A percentile compares a stretch with the other conserved stretches of the same genome.
Evolutionary conservation across 1,140 invertebrate species (phyloP).

Genomic region (Drosophila parabipectinata): DNA sequence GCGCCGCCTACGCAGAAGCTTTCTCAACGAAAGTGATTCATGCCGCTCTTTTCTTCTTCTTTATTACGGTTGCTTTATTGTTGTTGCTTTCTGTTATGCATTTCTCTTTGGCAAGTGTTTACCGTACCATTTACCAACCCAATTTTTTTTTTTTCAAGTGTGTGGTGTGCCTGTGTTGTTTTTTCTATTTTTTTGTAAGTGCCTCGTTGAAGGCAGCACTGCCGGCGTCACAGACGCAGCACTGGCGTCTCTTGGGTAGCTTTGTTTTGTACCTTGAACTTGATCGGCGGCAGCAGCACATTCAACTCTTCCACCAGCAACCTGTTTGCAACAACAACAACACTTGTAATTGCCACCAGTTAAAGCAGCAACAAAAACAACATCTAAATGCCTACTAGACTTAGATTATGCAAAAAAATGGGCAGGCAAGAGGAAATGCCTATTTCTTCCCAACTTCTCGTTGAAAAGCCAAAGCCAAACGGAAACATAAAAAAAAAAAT

Average conservation of each 20-base stretch:
- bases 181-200: background rate
- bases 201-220: background rate
- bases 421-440: slow-evolving; percentile 55
- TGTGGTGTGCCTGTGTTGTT: slow-evolving; percentile 13
- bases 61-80: background rate
- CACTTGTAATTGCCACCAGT: slow-evolving; percentile 60
- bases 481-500: background rate
- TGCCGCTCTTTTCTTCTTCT: slow-evolving; percentile 15
- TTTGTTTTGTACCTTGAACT: slow-evolving; percentile 68
- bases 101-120: slow-evolving; percentile 68
- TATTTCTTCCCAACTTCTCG: slow-evolving; percentile 7
- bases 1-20: slow-evolving; percentile 55
- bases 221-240: background rate
- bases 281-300: slow-evolving; percentile 61
- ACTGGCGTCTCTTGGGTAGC: background rate
- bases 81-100: slow-evolving; percentile 50
- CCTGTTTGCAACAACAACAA: slow-evolving; percentile 67
- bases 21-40: slow-evolving; percentile 81
- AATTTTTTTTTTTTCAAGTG: slow-evolving; percentile 17
- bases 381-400: slow-evolving; percentile 22
- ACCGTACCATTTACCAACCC: slow-evolving; percentile 47
- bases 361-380: slow-evolving; percentile 17
- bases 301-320: slow-evolving; percentile 62
- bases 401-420: slow-evolving; percentile 67
- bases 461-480: slow-evolving; percentile 5